Base-by-base conservation (phyloP, 2,888 invertebrate genomes). In the Ochropacha duplaris region DNA sequence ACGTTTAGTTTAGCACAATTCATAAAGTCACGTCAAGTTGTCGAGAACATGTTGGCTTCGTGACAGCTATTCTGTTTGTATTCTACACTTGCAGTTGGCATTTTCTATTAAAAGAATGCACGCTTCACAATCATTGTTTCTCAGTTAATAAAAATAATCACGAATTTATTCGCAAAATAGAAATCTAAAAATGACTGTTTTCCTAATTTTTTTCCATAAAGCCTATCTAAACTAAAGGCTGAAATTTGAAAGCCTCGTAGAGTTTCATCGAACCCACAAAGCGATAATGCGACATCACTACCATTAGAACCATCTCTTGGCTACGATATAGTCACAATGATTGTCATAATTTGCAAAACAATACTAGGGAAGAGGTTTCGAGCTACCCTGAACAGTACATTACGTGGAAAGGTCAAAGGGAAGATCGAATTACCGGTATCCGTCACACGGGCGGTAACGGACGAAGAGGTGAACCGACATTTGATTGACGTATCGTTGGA, bases 51-150 rank as follows among this genome's bases (percentile, higher is more conserved):
- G 57, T 61, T 54, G 57, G 61, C 58, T 57, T 31, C 59, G 49
- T 51, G 56, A 58, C 66, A 61, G 56, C 44, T 57, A 54, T 52
- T 63, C 59, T 57, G 58, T 64, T 59, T 49, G 50, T 58, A 51
- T 54, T 54, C 50, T 54, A 50, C 54, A 26, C 56, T 61, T 58
- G 58, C 52, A 55, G 57, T 49, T 51, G 50, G 57, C 50, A 39
- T 44, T 50, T 36, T 24, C 54, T 63, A 64, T 61, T 52, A 61
- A 66, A 62, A 50, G 22, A 54, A 31, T 31, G 31, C 31, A 31
- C 31, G 11, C 12, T 31, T 31, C 36, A n/a, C 16, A n/a, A 60
- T 51, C 49, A 56, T 64, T 64, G 55, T 66, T 24, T 24, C n/a
- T n/a, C 24, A 24, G 24, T 24, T 5, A 31, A 12, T 31, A 62